Evolutionary conservation across 1,140 invertebrate genomes (phyloP), one percentile per base, ranked within the genome.

Genomic region (Caenorhabditis tropicalis): DNA sequence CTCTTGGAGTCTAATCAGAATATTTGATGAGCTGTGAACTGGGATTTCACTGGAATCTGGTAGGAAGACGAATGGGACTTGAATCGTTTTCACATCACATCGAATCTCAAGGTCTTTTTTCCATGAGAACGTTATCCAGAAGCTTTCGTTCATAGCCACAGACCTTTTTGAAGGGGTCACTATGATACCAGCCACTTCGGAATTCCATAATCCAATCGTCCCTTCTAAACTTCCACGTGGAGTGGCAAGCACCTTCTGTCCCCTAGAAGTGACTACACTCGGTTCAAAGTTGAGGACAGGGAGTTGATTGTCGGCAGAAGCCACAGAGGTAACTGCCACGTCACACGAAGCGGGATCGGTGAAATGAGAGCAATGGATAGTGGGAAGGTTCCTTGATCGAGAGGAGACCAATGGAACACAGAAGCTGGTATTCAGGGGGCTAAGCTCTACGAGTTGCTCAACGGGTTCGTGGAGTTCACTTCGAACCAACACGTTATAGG

Each of bases 51-150:
- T 51, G 3, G 16, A 21, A 31, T 70, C 29, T n/a, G 56, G 56
- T 6, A 82, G 43, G 21, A 70, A 82, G 7, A 65, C 82, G 49
- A 82, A 82, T 21, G 33, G 36, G 10, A 82, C 60, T 60, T 70
- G 36, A n/a, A 70, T 70, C 43, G 31, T 60, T 43, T 58, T 82
- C 0, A 74, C 82, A 48, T 43, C 36, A 74, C 65, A 74, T 43
- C 33, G 19, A 21, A 24, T 24, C n/a, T 5, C 10, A 1, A 21
- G 1, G 12, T 74, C 19, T 2, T 46, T 21, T 9, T 74, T 43
- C 65, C 65, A 74, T 24, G 65, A 74, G 15, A 74, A 74, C 9
- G 58, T 70, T 1, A 43, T 60, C 82, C 82, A 82, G n/a, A 82
- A 82, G n/a, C 56, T 65, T 29, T 82, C 82, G 43, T 82, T 82